Percentiles rank a stretch among this genome's conserved stretches.
Conservation (phyloP, 2,113 vertebrate genomes). For the Diadophis punctatus region DNA sequence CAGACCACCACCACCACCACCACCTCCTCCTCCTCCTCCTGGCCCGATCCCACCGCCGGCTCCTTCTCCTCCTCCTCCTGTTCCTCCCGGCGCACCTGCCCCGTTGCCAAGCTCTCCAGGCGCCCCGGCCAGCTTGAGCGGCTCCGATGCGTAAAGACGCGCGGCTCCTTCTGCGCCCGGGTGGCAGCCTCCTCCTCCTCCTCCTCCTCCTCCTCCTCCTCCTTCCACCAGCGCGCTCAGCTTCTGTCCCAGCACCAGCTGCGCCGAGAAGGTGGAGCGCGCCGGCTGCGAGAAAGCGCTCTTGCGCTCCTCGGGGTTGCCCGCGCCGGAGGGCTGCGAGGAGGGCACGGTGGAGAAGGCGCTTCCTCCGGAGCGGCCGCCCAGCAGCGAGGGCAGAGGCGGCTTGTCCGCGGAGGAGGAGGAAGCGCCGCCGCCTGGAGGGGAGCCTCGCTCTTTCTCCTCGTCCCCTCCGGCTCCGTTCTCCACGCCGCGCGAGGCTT, state of each 20-base stretch:
- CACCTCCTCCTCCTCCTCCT: slow-evolving; percentile 30
- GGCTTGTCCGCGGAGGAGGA: slow-evolving; percentile 17
- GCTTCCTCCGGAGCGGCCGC: slow-evolving; percentile 62
- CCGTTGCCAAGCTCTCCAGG: slow-evolving; percentile 70
- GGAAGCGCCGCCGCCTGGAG: neutral
- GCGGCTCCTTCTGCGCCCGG: slow-evolving; percentile 77
- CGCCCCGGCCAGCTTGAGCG: slow-evolving; percentile 82
- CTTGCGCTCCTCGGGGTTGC: slow-evolving; percentile 74
- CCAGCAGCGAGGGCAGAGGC: slow-evolving; percentile 37
- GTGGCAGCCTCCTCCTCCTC: slow-evolving; percentile 63
- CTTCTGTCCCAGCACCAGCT: slow-evolving; percentile 86
- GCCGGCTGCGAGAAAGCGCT: slow-evolving; percentile 93
- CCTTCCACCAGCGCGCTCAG: slow-evolving; percentile 64
- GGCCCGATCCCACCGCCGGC: slow-evolving; percentile 58
- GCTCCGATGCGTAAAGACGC: slow-evolving; percentile 84
- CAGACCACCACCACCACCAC: slow-evolving; percentile 66
- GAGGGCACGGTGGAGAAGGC: slow-evolving; percentile 82
- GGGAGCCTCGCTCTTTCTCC: slow-evolving; percentile 51
- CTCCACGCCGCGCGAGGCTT: slow-evolving; percentile 66
- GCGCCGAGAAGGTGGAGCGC: slow-evolving; percentile 83
- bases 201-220: too few species aligned
- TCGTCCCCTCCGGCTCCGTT: slow-evolving; percentile 36
- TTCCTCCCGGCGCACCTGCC: slow-evolving; percentile 66
- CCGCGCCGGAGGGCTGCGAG: slow-evolving; percentile 64
- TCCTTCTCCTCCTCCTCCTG: slow-evolving; percentile 47